These are phyloP conservation scores for Temnothorax ravouxi DNA, from an alignment of 2,888 invertebrate genomes.

Conservation along the genomic window DNA sequence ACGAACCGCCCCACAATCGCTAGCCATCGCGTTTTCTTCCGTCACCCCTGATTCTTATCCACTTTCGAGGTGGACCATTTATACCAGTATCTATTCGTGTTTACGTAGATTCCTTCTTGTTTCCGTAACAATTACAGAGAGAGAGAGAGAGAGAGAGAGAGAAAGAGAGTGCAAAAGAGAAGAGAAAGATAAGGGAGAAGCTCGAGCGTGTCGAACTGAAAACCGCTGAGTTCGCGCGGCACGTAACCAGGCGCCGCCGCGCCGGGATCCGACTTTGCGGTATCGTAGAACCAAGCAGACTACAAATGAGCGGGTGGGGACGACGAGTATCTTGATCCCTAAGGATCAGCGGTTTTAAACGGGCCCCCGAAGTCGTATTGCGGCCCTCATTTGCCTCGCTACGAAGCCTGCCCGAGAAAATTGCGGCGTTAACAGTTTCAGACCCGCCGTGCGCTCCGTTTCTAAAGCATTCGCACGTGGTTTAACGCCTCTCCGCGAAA, in stretches of 20 bases:
- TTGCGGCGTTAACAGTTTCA: slow-evolving; percentile 56
- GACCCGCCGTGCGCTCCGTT: background rate
- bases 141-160: background rate
- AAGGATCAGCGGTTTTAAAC: slow-evolving; percentile 58
- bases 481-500: slow-evolving; percentile 32
- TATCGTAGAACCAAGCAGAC: slow-evolving; percentile 51
- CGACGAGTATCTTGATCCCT: slow-evolving; percentile 55
- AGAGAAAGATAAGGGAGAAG: slow-evolving; percentile 10
- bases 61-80: slow-evolving; percentile 41
- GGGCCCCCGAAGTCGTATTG: slow-evolving; percentile 54
- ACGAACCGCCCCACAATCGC: background rate
- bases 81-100: slow-evolving; percentile 43
- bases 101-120: slow-evolving; percentile 55
- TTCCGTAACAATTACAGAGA: slow-evolving; percentile 48
- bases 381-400: slow-evolving; percentile 55
- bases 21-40: slow-evolving; percentile 8
- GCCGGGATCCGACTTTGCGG: slow-evolving; percentile 52
- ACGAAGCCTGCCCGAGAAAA: slow-evolving; percentile 49
- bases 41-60: slow-evolving; percentile 4
- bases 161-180: background rate
- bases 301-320: slow-evolving; percentile 61
- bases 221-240: slow-evolving; percentile 61
- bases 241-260: slow-evolving; percentile 31
- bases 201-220: slow-evolving; percentile 56
- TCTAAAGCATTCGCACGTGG: slow-evolving; percentile 51